Conservation (phyloP, 2,888 invertebrate species). For the Thereva nobilitata region DNA sequence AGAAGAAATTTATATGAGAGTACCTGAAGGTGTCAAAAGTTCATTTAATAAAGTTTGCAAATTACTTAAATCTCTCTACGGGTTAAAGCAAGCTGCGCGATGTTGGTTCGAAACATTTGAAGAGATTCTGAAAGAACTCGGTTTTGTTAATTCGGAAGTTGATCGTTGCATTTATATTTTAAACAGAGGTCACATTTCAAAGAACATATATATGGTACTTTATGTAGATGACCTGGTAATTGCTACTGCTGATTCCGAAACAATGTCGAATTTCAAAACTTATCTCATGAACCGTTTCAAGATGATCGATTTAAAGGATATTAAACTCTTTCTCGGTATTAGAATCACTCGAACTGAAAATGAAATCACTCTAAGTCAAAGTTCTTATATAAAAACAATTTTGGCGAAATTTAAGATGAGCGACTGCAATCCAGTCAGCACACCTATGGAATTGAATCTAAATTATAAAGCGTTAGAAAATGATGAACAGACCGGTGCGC, state of each 20-base stretch:
- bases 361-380: neutral
- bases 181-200: constrained; percentile 21
- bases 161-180: constrained; percentile 43
- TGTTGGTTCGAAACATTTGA: constrained; percentile 40
- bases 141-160: constrained; percentile 39
- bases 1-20: too few relatives aligned
- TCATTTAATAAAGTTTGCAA: too few relatives aligned
- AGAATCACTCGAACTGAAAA: constrained; percentile 37
- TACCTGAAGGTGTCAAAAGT: too few relatives aligned
- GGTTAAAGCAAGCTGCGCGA: constrained; percentile 37
- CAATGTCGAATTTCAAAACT: constrained; percentile 41
- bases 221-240: constrained; percentile 36
- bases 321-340: constrained; percentile 43
- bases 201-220: constrained; percentile 37
- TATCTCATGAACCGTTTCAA: constrained; percentile 43
- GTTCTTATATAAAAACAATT: too few relatives aligned
- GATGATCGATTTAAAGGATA: constrained; percentile 44
- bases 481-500: constrained; percentile 44
- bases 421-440: constrained; percentile 43
- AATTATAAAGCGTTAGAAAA: constrained; percentile 44
- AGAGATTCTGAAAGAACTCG: constrained; percentile 37
- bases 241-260: constrained; percentile 37
- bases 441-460: constrained; percentile 44
- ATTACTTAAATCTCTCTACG: too few relatives aligned
- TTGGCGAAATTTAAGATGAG: constrained; percentile 46